Evolutionary conservation across 2,888 invertebrate species (phyloP).

Genomic region (Criorhina ranunculi): DNA sequence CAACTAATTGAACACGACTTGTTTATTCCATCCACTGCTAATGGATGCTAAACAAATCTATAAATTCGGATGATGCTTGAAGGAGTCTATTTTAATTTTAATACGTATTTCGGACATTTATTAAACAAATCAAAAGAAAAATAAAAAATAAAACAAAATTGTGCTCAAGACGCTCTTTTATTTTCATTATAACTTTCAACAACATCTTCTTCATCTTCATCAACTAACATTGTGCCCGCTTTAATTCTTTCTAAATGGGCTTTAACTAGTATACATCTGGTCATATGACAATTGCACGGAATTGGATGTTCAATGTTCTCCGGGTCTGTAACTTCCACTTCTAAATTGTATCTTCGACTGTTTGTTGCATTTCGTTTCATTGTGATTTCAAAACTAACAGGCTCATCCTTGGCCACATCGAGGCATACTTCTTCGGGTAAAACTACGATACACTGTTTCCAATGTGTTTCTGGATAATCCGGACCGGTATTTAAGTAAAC

Average conservation of each 20-base stretch:
- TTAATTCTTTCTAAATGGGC: constrained; percentile 82
- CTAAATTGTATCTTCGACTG: constrained; percentile 87
- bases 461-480: constrained; percentile 91
- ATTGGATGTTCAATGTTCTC: constrained; percentile 89
- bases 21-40: too few species aligned
- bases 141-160: background rate
- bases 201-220: constrained; percentile 47
- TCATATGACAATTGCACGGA: constrained; percentile 91
- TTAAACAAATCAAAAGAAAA: constrained; percentile 24
- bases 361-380: constrained; percentile 84
- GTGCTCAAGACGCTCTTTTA: background rate
- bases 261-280: constrained; percentile 91
- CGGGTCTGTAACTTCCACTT: constrained; percentile 89
- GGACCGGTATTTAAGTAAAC: constrained; percentile 93
- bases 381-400: constrained; percentile 89
- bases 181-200: background rate
- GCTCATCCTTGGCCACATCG: constrained; percentile 85
- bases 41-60: too few species aligned
- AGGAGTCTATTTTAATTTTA: background rate
- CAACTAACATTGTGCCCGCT: constrained; percentile 60
- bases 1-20: too few species aligned
- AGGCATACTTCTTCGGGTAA: constrained; percentile 88
- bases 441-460: constrained; percentile 96
- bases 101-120: background rate
- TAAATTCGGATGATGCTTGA: too few species aligned